phyloP scores from a whole-genome alignment of 1,140 invertebrate species.

The Diuraphis noxia region DNA sequence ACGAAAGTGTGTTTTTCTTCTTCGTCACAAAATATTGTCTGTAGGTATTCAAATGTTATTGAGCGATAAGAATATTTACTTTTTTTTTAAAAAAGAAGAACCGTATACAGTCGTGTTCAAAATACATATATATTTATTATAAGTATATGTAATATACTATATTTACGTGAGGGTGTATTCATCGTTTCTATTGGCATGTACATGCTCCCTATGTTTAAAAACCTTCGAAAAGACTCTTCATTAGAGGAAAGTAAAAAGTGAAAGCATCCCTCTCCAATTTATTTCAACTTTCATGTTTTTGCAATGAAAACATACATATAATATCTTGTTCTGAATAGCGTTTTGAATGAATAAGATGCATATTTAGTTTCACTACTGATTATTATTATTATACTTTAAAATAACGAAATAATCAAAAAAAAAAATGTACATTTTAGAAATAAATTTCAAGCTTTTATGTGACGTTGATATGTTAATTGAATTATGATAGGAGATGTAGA shows the following conservation, averaged over 20 bases:
- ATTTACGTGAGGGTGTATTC: neutral
- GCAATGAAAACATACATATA: neutral
- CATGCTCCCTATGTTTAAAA: neutral
- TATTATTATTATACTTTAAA: constrained; percentile 7
- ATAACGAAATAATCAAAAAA: neutral
- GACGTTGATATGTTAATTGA: neutral
- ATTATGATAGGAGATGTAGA: neutral
- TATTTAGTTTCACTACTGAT: neutral
- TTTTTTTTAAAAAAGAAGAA: neutral
- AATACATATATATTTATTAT: neutral
- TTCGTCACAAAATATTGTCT: neutral
- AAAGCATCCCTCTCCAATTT: neutral
- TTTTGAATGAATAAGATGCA: neutral
- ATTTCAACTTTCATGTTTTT: neutral
- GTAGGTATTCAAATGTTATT: neutral
- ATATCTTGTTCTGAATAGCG: neutral
- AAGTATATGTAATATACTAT: constrained; percentile 11
- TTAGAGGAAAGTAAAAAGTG: constrained; percentile 5
- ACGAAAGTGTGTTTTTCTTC: neutral
- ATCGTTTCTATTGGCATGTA: neutral
- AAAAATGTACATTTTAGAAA: neutral
- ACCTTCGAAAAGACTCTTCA: neutral
- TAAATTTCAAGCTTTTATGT: neutral
- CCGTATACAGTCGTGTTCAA: neutral
- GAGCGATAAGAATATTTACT: neutral